These are phyloP conservation scores for Corythoichthys haematopterus DNA, from an alignment of 2,113 vertebrate genomes.

Conservation along the genomic window DNA sequence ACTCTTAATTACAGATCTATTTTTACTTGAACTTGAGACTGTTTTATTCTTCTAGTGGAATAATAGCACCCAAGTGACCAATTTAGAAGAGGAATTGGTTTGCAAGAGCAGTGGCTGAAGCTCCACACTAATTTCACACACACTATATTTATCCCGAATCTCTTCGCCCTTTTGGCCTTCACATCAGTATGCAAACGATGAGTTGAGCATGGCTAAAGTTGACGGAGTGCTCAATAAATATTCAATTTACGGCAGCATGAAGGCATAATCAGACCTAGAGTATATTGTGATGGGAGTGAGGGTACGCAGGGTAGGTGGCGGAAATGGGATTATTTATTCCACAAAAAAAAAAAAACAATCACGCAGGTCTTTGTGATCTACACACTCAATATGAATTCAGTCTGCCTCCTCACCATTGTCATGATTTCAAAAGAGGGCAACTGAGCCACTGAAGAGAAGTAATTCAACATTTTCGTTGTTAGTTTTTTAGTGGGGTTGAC, in stretches of 20 bases:
- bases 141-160: conserved; percentile 62
- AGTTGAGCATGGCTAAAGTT: conserved; percentile 44
- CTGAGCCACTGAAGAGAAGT: conserved; percentile 43
- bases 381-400: conserved; percentile 53
- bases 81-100: conserved; percentile 50
- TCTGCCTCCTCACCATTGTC: conserved; percentile 43
- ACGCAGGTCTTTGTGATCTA: conserved; percentile 31
- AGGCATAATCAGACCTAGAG: conserved; percentile 56
- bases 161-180: conserved; percentile 58
- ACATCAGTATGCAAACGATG: conserved; percentile 70
- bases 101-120: conserved; percentile 42
- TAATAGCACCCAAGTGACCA: conserved; percentile 39
- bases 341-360: conserved; percentile 10
- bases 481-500: conserved; percentile 29
- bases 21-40: conserved; percentile 24
- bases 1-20: neutral
- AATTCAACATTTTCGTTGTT: conserved; percentile 55
- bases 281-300: conserved; percentile 27
- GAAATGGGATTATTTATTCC: conserved; percentile 40
- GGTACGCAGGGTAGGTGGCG: conserved; percentile 14
- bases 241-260: conserved; percentile 62
- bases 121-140: conserved; percentile 58
- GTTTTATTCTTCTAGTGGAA: conserved; percentile 27
- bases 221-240: conserved; percentile 56
- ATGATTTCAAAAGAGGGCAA: conserved; percentile 40